Conservation (phyloP, 2,113 vertebrate species). For the Oxygymnocypris stewartii region DNA sequence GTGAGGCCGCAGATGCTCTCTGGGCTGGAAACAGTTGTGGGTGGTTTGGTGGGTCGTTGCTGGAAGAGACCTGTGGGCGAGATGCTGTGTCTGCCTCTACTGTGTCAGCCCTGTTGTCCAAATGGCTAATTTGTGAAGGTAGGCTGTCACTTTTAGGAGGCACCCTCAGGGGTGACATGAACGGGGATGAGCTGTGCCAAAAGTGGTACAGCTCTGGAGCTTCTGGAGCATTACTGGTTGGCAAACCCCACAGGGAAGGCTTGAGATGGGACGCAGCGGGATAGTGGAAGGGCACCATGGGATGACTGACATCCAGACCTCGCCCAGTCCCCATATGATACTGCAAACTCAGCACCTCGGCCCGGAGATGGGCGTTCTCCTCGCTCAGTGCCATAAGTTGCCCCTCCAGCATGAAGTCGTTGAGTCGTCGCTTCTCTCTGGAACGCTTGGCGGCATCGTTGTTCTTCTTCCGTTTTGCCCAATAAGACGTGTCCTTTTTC, state of each 20-base stretch:
- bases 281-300: slow-evolving; percentile 3
- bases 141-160: not conserved
- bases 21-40: not conserved
- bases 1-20: not conserved
- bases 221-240: not conserved
- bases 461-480: slow-evolving; percentile 76
- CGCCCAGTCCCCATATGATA: slow-evolving; percentile 47
- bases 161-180: not conserved
- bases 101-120: not conserved
- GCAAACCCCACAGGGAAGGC: slow-evolving; percentile 32
- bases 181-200: not conserved
- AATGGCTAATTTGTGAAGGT: not conserved
- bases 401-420: slow-evolving; percentile 70
- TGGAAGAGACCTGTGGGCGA: slow-evolving; percentile 59
- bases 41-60: slow-evolving; percentile 39
- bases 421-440: slow-evolving; percentile 68
- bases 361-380: slow-evolving; percentile 71
- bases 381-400: slow-evolving; percentile 70
- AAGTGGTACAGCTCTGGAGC: slow-evolving; percentile 11
- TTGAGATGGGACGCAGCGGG: not conserved
- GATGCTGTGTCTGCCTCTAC: slow-evolving; percentile 41
- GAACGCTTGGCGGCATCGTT: slow-evolving; percentile 75
- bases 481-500: slow-evolving; percentile 73
- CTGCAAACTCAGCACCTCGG: slow-evolving; percentile 68
- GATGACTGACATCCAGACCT: not conserved